These are phyloP conservation scores for Arenicola marina DNA, from an alignment of 2,888 invertebrate genomes.

Conservation along the genomic window DNA sequence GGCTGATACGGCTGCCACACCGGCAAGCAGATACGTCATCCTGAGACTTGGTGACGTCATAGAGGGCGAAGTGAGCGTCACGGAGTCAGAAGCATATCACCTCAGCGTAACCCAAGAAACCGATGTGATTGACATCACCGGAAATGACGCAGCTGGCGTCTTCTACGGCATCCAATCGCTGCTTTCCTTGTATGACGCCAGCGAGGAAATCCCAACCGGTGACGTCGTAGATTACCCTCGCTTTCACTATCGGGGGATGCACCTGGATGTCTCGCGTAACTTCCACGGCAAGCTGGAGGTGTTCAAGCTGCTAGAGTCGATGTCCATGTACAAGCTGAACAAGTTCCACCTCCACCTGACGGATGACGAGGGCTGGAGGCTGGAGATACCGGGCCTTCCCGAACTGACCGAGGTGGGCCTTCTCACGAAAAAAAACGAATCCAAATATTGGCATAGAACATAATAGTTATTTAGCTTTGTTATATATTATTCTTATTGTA, in stretches of 20 bases:
- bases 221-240: not conserved
- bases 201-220: not conserved
- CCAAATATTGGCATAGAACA: too few species aligned
- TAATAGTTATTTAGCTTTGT: too few species aligned
- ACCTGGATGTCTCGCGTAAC: conserved; percentile 55
- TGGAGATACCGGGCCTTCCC: conserved; percentile 53
- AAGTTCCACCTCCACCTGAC: conserved; percentile 54
- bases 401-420: conserved; percentile 48
- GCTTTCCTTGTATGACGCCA: conserved; percentile 7
- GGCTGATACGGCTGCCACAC: not conserved
- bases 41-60: not conserved
- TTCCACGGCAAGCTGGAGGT: conserved; percentile 37
- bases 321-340: conserved; percentile 57
- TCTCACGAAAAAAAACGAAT: too few species aligned
- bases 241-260: conserved; percentile 41
- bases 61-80: too few species aligned
- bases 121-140: not conserved
- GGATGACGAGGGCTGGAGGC: conserved; percentile 57
- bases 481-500: too few species aligned
- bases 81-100: not conserved
- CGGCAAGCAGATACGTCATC: not conserved
- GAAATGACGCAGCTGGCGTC: conserved; percentile 11
- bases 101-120: not conserved
- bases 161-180: conserved; percentile 31
- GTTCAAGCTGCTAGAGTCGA: conserved; percentile 39